phyloP scores from a whole-genome alignment of 2,888 invertebrate genomes.

The Heteromyza rotundicornis region DNA sequence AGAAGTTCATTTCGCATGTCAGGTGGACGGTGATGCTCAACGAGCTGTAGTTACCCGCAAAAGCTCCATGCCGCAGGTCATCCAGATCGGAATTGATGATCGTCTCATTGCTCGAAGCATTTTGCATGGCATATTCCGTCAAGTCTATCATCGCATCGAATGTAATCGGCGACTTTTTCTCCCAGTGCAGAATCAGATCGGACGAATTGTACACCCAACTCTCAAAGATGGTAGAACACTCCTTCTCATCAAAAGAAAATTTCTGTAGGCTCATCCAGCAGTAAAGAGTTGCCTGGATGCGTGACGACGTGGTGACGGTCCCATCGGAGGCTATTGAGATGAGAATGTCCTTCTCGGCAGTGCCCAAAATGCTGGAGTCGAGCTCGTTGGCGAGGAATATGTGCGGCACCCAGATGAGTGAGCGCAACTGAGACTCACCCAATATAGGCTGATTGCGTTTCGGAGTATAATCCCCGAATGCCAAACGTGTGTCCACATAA shows the following conservation, averaged over 20 bases:
- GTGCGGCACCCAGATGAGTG: slow-evolving; percentile 82
- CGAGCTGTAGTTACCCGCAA: slow-evolving; percentile 83
- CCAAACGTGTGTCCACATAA: slow-evolving; percentile 75
- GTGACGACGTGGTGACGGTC: slow-evolving; percentile 76
- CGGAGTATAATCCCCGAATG: slow-evolving; percentile 72
- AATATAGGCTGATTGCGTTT: slow-evolving; percentile 70
- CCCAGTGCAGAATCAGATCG: slow-evolving; percentile 77
- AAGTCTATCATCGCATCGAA: slow-evolving; percentile 78
- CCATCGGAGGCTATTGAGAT: slow-evolving; percentile 80
- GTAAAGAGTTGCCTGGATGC: slow-evolving; percentile 80
- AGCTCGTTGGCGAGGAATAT: slow-evolving; percentile 81
- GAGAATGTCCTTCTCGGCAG: slow-evolving; percentile 76
- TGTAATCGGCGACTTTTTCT: slow-evolving; percentile 72
- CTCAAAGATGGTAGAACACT: slow-evolving; percentile 78
- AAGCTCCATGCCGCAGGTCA: slow-evolving; percentile 73
- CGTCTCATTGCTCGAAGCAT: slow-evolving; percentile 73
- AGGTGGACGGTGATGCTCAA: slow-evolving; percentile 79
- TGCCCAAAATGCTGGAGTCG: slow-evolving; percentile 75
- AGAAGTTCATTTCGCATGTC: slow-evolving; percentile 82
- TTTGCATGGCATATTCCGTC: slow-evolving; percentile 78
- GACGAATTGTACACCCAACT: slow-evolving; percentile 86
- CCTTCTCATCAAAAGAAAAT: slow-evolving; percentile 86
- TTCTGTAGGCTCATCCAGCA: slow-evolving; percentile 87
- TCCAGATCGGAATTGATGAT: slow-evolving; percentile 70
- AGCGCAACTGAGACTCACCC: slow-evolving; percentile 72